Evolutionary conservation across 2,113 vertebrate genomes (phyloP).

Genomic region (Phyllostomus hastatus): DNA sequence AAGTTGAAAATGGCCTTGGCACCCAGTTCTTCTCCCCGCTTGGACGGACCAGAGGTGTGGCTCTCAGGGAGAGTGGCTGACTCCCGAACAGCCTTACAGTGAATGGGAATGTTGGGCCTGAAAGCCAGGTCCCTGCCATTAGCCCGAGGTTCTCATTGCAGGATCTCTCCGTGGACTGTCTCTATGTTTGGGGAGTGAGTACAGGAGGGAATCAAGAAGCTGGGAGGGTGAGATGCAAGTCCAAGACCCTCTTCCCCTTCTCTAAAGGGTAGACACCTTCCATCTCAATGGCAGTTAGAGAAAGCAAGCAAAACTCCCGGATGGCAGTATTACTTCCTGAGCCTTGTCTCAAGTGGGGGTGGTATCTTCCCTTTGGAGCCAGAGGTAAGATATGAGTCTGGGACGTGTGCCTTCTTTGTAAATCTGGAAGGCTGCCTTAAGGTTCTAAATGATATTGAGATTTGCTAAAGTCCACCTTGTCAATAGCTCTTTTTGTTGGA

Average conservation of each 20-base stretch:
- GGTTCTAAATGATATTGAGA: slow-evolving; percentile 57
- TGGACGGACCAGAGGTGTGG: neutral
- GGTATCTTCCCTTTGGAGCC: neutral
- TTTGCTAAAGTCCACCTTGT: slow-evolving; percentile 77
- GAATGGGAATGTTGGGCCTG: no score
- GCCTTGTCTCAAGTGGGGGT: neutral
- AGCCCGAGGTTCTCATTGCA: neutral
- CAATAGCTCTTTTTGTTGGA: slow-evolving; percentile 79
- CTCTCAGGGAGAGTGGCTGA: neutral
- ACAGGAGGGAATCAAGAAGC: neutral
- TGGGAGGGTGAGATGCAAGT: neutral
- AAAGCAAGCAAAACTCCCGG: neutral
- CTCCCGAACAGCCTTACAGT: neutral
- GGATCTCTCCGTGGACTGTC: neutral
- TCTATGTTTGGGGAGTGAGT: neutral
- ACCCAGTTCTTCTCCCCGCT: neutral
- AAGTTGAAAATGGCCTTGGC: neutral
- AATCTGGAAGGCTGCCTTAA: slow-evolving; percentile 37
- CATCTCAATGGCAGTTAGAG: neutral
- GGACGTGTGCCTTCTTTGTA: slow-evolving; percentile 38
- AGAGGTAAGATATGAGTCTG: neutral
- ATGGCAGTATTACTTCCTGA: neutral
- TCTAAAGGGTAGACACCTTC: neutral
- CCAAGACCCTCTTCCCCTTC: neutral
- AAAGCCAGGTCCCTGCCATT: neutral